Evolutionary conservation across 2,797 vertebrate genomes (phyloP).

Genomic region (Oceanodroma leucorhoa): DNA sequence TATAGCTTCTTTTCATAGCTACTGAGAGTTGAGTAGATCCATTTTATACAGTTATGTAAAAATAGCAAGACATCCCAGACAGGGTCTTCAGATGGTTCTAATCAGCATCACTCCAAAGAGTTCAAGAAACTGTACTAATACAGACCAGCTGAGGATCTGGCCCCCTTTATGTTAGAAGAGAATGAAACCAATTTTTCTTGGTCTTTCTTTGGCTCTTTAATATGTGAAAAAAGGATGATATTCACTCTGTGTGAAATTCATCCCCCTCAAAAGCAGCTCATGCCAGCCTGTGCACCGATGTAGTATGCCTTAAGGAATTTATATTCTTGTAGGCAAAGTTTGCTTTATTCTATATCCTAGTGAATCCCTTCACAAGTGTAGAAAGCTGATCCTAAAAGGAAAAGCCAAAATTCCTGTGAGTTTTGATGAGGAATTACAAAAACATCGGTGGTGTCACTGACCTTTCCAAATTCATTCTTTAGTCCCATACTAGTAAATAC

Average conservation of each 20-base stretch:
- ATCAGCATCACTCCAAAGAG: constrained; percentile 1
- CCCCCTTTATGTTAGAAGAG: background rate
- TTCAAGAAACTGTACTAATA: constrained; percentile 39
- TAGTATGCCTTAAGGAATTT: background rate
- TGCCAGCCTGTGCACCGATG: background rate
- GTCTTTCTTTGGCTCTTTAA: background rate
- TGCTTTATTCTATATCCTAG: background rate
- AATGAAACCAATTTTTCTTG: constrained; percentile 1
- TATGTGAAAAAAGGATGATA: background rate
- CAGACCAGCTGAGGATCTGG: constrained; percentile 23
- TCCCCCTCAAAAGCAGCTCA: background rate
- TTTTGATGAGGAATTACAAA: background rate
- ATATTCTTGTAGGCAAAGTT: background rate
- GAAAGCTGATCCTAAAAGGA: background rate
- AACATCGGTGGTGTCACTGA: background rate
- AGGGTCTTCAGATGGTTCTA: constrained; percentile 46
- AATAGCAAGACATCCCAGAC: background rate
- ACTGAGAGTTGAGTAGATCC: background rate
- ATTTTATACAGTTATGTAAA: background rate
- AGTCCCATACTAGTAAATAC: background rate
- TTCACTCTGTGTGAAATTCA: background rate
- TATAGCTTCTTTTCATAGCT: background rate
- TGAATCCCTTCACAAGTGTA: background rate
- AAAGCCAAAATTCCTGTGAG: background rate
- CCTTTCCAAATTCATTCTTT: background rate